phyloP scores from a whole-genome alignment of 2,888 invertebrate species.

The Cheilosia soror region DNA sequence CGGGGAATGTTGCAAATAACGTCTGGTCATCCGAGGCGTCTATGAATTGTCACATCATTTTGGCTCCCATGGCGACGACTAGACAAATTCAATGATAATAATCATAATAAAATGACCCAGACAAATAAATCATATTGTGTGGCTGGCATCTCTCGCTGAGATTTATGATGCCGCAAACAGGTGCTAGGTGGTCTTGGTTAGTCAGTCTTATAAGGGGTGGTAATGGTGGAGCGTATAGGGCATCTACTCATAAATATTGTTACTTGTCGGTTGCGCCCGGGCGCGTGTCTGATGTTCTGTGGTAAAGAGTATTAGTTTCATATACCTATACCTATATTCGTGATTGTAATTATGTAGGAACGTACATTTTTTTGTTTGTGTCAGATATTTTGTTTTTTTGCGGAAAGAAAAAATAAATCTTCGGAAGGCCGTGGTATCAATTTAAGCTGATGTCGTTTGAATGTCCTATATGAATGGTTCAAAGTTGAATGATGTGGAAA shows the following conservation, averaged over 20 bases:
- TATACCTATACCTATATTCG: too few species aligned
- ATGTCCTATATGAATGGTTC: too few species aligned
- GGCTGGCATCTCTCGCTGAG: neutral
- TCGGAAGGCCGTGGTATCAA: too few species aligned
- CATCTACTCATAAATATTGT: neutral
- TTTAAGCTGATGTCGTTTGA: too few species aligned
- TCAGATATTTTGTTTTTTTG: too few species aligned
- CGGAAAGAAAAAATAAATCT: too few species aligned
- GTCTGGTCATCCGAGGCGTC: neutral
- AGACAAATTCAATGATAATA: conserved; percentile 27
- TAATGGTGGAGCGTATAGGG: neutral
- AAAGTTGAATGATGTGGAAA: too few species aligned
- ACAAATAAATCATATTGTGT: conserved; percentile 24
- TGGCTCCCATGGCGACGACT: neutral
- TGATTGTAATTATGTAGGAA: too few species aligned
- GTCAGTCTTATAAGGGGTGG: neutral
- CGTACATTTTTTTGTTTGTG: too few species aligned
- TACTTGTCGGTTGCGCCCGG: neutral
- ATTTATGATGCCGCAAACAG: conserved; percentile 38
- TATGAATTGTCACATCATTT: conserved; percentile 3
- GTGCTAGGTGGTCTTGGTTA: conserved; percentile 3
- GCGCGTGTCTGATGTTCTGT: neutral
- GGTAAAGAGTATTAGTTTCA: neutral
- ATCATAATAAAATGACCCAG: conserved; percentile 31
- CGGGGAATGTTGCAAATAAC: neutral